Evolutionary conservation across 2,797 vertebrate genomes (phyloP).

Genomic region (Melanotaenia parkinsoni): DNA sequence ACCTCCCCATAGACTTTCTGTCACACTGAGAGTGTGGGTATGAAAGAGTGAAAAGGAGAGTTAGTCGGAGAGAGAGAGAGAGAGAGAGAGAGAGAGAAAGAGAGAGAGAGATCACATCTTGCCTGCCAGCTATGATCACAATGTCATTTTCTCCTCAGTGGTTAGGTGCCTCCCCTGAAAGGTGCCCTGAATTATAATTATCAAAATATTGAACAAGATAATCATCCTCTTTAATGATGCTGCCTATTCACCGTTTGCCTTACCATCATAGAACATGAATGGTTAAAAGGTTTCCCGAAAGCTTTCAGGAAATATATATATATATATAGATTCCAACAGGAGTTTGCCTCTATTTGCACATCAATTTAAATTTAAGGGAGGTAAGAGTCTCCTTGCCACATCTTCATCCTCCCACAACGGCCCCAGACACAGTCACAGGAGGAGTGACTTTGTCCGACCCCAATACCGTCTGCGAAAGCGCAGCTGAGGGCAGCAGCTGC

Average conservation of each 20-base stretch:
- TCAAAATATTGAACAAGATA: constrained; percentile 85
- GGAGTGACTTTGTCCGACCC: constrained; percentile 87
- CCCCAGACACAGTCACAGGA: constrained; percentile 80
- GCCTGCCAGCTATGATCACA: constrained; percentile 86
- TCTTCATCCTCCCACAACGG: constrained; percentile 71
- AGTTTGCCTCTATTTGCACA: constrained; percentile 3
- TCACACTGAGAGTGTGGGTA: constrained; percentile 81
- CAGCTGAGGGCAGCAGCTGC: constrained; percentile 83
- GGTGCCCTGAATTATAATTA: constrained; percentile 84
- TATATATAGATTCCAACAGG: not conserved
- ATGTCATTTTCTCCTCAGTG: constrained; percentile 83
- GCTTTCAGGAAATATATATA: constrained; percentile 23
- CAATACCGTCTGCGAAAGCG: constrained; percentile 79
- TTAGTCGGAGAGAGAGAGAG: constrained; percentile 64
- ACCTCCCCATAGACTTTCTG: constrained; percentile 85
- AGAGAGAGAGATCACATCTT: constrained; percentile 81
- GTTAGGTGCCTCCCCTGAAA: constrained; percentile 76
- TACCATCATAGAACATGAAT: constrained; percentile 37
- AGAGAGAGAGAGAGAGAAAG: constrained; percentile 66
- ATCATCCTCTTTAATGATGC: constrained; percentile 77
- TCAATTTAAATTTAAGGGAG: constrained; percentile 37
- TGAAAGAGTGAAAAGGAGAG: constrained; percentile 76
- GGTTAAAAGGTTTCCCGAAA: constrained; percentile 23
- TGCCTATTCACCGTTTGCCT: constrained; percentile 62
- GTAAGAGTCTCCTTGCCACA: constrained; percentile 67